Evolutionary conservation across 2,797 vertebrate genomes (phyloP).

Genomic region (Rhynchotus rufescens): DNA sequence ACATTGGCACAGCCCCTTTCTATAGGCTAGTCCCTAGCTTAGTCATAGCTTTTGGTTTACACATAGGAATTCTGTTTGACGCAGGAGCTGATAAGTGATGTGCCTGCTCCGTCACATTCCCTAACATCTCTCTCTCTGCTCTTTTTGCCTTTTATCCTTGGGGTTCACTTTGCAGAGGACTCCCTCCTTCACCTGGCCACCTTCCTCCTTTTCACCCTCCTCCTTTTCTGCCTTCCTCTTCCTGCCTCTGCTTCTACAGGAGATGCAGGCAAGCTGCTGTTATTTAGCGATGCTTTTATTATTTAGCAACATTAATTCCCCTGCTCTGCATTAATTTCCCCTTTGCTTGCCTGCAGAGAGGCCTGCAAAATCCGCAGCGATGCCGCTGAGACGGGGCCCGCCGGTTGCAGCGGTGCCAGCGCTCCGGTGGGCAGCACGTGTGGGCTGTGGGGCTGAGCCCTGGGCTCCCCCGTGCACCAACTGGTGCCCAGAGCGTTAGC

Average conservation of each 20-base stretch:
- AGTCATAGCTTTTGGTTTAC: slow-evolving; percentile 47
- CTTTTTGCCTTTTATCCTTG: slow-evolving; percentile 29
- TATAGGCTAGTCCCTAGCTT: not conserved
- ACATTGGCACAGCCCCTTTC: not conserved
- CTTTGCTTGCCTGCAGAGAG: not conserved
- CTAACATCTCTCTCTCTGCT: slow-evolving; percentile 32
- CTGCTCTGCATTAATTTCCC: not conserved
- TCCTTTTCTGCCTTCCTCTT: not conserved
- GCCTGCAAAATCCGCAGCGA: not conserved
- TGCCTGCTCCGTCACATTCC: slow-evolving; percentile 24
- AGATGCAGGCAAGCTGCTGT: not conserved
- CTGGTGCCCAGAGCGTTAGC: not conserved
- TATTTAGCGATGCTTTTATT: not conserved
- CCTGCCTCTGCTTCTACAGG: not conserved
- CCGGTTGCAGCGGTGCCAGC: not conserved
- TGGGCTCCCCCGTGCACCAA: too few species aligned
- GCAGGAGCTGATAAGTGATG: not conserved
- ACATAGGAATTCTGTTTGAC: slow-evolving; percentile 21
- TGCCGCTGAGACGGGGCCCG: not conserved
- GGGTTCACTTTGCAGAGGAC: not conserved
- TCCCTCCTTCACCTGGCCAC: accelerated
- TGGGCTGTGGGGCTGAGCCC: too few species aligned
- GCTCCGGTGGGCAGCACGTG: not conserved
- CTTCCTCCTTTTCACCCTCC: not conserved
- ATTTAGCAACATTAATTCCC: not conserved